Percentiles rank a stretch among this genome's conserved stretches.
These are phyloP conservation scores for Cheilosia soror DNA, from an alignment of 2,888 invertebrate genomes.

Conservation along the genomic window DNA sequence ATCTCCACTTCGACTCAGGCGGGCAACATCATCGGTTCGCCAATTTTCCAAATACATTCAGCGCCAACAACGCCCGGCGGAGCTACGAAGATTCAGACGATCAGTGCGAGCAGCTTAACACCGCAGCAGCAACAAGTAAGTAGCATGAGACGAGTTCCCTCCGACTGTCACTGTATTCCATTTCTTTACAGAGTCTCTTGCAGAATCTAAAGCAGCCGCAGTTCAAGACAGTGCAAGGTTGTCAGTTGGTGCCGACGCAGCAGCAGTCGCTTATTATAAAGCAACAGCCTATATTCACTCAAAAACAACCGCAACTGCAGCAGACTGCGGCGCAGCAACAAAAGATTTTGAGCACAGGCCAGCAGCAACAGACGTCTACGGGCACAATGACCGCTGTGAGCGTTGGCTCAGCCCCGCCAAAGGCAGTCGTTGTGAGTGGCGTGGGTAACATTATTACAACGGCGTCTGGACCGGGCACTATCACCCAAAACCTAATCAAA, in stretches of 20 bases:
- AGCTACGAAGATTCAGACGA: slow-evolving; percentile 79
- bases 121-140: slow-evolving; percentile 81
- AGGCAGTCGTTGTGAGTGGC: slow-evolving; percentile 65
- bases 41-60: slow-evolving; percentile 78
- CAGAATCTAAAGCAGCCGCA: slow-evolving; percentile 82
- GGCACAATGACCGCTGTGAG: slow-evolving; percentile 65
- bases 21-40: slow-evolving; percentile 65
- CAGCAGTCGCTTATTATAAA: slow-evolving; percentile 73
- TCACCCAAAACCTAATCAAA: slow-evolving; percentile 62
- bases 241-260: slow-evolving; percentile 65
- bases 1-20: slow-evolving; percentile 61
- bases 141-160: neutral
- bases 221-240: slow-evolving; percentile 76
- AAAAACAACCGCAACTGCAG: slow-evolving; percentile 69
- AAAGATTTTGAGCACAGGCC: slow-evolving; percentile 50
- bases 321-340: slow-evolving; percentile 62
- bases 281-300: slow-evolving; percentile 75
- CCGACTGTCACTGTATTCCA: neutral
- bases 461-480: slow-evolving; percentile 49
- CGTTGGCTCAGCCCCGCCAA: slow-evolving; percentile 50
- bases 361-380: slow-evolving; percentile 61
- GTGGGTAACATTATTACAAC: slow-evolving; percentile 63
- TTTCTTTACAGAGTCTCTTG: slow-evolving; percentile 76
- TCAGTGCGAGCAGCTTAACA: slow-evolving; percentile 80
- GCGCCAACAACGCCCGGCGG: slow-evolving; percentile 70